Conservation (phyloP, 2,113 vertebrate species). For the Pampusana beccarii region DNA sequence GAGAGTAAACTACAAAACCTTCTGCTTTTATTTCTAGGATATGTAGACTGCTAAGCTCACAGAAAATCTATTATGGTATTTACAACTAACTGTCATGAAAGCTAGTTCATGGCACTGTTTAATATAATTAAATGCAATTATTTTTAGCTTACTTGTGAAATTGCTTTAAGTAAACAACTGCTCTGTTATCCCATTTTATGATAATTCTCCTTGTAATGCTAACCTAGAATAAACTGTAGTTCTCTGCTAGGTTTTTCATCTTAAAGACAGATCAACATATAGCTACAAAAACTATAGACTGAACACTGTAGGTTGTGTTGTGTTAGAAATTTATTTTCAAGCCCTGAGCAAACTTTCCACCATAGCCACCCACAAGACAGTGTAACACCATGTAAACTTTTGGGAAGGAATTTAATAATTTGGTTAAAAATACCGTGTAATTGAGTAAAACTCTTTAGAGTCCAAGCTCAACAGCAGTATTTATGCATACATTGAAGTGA, state of each 20-base stretch:
- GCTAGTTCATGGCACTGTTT: conserved; percentile 20
- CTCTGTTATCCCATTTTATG: not conserved
- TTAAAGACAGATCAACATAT: not conserved
- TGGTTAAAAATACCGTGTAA: not conserved
- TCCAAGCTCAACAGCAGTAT: not conserved
- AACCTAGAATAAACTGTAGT: not conserved
- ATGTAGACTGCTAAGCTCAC: not conserved
- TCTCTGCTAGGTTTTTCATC: not conserved
- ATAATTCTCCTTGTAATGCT: conserved; percentile 13
- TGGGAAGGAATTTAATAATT: not conserved
- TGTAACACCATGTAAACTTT: not conserved
- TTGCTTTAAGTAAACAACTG: conserved; percentile 32
- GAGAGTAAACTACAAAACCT: not conserved
- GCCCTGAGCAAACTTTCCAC: not conserved
- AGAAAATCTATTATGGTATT: not conserved
- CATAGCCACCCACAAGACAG: not conserved
- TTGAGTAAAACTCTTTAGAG: not conserved
- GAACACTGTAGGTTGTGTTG: not conserved
- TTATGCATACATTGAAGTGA: not conserved
- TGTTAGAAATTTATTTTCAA: not conserved
- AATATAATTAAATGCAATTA: conserved; percentile 4
- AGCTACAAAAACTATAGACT: not conserved
- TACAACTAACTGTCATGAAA: conserved; percentile 3
- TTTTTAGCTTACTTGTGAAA: conserved; percentile 44
- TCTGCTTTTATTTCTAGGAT: conserved; percentile 22